These are phyloP conservation scores for Cydia strobilella DNA, from an alignment of 1,140 invertebrate species.

Conservation along the genomic window DNA sequence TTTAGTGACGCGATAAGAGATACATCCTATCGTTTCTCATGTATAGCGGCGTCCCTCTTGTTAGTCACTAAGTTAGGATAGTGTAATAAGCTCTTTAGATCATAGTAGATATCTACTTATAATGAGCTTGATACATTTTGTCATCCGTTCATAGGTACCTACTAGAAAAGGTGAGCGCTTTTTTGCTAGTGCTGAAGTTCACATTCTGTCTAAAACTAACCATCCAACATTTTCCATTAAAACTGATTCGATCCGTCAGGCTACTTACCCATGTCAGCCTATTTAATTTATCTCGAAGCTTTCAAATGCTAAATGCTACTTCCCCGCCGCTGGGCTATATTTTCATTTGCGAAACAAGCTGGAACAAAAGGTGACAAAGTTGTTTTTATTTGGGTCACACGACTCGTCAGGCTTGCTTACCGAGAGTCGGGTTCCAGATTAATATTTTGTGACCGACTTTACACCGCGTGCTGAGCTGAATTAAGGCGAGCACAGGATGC, in stretches of 20 bases:
- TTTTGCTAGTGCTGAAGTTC: too few species aligned
- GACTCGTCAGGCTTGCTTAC: slow-evolving; percentile 45
- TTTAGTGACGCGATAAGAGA: too few species aligned
- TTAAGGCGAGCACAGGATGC: slow-evolving; percentile 4
- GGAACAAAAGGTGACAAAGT: slow-evolving; percentile 59
- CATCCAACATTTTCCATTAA: background rate
- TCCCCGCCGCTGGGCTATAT: slow-evolving; percentile 24
- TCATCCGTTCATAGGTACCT: too few species aligned
- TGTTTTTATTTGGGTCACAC: slow-evolving; percentile 57
- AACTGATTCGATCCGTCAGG: background rate
- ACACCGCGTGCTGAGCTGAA: slow-evolving; percentile 1
- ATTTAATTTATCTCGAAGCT: background rate
- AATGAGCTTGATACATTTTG: too few species aligned
- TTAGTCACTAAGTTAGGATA: too few species aligned
- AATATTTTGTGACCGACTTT: slow-evolving; percentile 48
- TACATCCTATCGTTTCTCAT: too few species aligned
- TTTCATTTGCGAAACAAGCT: slow-evolving; percentile 54
- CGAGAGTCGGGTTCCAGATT: slow-evolving; percentile 57
- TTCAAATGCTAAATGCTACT: background rate
- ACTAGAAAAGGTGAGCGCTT: too few species aligned
- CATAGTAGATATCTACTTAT: too few species aligned
- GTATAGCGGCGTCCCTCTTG: too few species aligned
- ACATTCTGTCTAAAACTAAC: background rate
- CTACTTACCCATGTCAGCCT: background rate
- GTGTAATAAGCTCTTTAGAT: too few species aligned